phyloP scores from a whole-genome alignment of 1,140 invertebrate species.

The Megathymus violae region DNA sequence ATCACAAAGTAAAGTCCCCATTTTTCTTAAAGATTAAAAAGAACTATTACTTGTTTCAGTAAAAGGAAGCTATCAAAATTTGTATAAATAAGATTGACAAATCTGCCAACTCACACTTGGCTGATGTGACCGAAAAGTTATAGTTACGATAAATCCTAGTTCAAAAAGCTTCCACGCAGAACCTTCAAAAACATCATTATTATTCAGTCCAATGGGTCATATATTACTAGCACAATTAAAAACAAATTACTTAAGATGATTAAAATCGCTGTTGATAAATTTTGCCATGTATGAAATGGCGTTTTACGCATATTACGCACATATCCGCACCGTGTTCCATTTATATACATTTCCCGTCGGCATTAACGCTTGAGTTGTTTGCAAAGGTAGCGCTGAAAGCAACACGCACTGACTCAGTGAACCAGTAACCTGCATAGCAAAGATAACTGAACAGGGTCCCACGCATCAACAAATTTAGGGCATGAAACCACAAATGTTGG shows the following conservation, averaged over 20 bases:
- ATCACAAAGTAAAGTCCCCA: too few species aligned
- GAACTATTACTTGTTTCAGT: too few species aligned
- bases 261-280: neutral
- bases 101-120: too few species aligned
- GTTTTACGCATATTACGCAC: conserved; percentile 35
- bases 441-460: conserved; percentile 3
- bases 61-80: too few species aligned
- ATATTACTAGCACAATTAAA: neutral
- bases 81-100: too few species aligned
- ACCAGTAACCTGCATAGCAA: conserved; percentile 41
- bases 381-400: conserved; percentile 43
- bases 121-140: too few species aligned
- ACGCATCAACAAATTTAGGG: neutral
- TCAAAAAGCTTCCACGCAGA: too few species aligned
- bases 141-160: too few species aligned
- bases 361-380: conserved; percentile 49
- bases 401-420: conserved; percentile 45
- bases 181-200: too few species aligned
- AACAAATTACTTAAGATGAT: neutral
- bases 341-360: conserved; percentile 48
- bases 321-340: conserved; percentile 28
- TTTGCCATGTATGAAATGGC: neutral
- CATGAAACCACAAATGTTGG: neutral
- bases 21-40: too few species aligned
- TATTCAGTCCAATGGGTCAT: too few species aligned